Evolutionary conservation across 2,888 invertebrate genomes (phyloP).

Genomic region (Herminia tarsipennalis): DNA sequence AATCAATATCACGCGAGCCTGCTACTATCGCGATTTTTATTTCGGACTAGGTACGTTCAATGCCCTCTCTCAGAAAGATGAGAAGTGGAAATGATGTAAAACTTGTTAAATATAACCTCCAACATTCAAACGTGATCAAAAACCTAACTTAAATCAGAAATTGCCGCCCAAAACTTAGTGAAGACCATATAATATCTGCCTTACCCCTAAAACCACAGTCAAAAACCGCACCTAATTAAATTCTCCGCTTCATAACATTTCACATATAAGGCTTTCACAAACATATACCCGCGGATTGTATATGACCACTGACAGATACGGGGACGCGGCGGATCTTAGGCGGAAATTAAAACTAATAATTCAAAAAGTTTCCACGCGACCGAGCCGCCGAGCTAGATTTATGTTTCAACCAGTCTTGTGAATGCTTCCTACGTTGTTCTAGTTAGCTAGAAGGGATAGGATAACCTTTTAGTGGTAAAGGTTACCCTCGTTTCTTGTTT

Average conservation of each 20-base stretch:
- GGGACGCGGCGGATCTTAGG: conserved; percentile 81
- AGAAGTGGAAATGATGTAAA: too few relatives aligned
- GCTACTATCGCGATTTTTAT: too few relatives aligned
- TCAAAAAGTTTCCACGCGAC: conserved; percentile 86
- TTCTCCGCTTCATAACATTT: conserved; percentile 34
- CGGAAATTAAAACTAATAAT: conserved; percentile 87
- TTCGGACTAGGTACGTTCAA: too few relatives aligned
- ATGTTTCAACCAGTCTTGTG: conserved; percentile 80
- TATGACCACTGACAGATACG: conserved; percentile 79
- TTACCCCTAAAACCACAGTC: conserved; percentile 1
- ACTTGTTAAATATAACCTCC: too few relatives aligned
- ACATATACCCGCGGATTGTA: conserved; percentile 56
- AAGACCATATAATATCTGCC: not conserved
- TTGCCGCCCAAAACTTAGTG: too few relatives aligned
- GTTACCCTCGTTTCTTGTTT: not conserved
- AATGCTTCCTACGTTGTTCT: conserved; percentile 69
- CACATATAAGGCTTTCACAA: conserved; percentile 38
- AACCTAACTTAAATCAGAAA: too few relatives aligned
- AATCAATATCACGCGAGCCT: too few relatives aligned
- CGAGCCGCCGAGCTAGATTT: conserved; percentile 81
- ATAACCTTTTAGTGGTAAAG: conserved; percentile 34
- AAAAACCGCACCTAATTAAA: conserved; percentile 40
- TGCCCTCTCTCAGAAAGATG: too few relatives aligned
- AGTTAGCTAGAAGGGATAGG: conserved; percentile 52
- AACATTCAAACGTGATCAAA: too few relatives aligned